These are phyloP conservation scores for Chrysemys picta DNA, from an alignment of 2,113 vertebrate genomes.

Conservation along the genomic window DNA sequence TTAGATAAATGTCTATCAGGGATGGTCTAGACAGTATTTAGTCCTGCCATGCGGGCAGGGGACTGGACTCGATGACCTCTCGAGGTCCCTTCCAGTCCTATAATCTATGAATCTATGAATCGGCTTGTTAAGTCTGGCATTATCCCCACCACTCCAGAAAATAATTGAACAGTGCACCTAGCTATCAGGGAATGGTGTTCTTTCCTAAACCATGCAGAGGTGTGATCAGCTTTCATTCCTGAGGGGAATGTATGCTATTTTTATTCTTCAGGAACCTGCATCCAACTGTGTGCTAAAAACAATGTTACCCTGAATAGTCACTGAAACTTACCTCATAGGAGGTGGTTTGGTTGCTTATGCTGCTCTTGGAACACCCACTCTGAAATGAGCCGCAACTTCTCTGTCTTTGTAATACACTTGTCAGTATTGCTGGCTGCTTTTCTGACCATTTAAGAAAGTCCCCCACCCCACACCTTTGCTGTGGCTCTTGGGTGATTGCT, in stretches of 20 bases:
- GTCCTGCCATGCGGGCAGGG: no score
- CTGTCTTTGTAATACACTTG: neutral
- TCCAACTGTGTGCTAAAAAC: neutral
- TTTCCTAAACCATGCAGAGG: neutral
- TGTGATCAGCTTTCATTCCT: neutral
- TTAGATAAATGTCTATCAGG: no score
- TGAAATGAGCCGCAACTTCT: neutral
- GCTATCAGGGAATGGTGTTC: neutral
- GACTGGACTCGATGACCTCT: no score
- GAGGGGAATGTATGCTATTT: neutral
- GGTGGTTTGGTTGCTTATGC: neutral
- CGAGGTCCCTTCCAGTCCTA: no score
- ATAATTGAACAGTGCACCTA: neutral
- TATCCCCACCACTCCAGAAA: neutral
- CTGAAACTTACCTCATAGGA: neutral
- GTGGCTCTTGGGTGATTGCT: neutral
- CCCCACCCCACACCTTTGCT: neutral
- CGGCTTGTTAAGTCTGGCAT: neutral
- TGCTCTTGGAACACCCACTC: neutral
- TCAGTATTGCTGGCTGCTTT: neutral
- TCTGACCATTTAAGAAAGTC: neutral
- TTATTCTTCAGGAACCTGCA: neutral
- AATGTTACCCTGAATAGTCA: neutral
- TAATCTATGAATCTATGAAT: no score
- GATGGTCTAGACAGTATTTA: no score